These are phyloP conservation scores for Oopsacas minuta DNA, from an alignment of 37 sponge, comb jelly and placozoan species.

Conservation along the genomic window DNA sequence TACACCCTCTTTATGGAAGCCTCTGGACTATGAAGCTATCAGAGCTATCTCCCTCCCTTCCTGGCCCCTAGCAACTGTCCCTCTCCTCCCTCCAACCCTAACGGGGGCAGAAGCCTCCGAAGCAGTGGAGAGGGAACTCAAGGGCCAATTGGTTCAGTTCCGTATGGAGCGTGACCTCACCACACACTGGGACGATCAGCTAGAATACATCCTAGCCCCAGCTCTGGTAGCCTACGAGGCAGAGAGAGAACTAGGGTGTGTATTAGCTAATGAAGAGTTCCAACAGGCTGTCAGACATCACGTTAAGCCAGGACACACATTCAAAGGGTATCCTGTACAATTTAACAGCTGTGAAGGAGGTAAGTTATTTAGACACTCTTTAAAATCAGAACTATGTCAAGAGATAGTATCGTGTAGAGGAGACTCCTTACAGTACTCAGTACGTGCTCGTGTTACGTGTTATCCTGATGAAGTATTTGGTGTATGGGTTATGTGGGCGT, in stretches of 20 bases:
- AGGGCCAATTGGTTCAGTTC: slow-evolving; percentile 40
- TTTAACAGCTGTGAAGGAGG: slow-evolving; percentile 52
- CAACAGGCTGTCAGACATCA: slow-evolving; percentile 65
- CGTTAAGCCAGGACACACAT: slow-evolving; percentile 80
- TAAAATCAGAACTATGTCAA: slow-evolving; percentile 76
- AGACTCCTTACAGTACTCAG: slow-evolving; percentile 62
- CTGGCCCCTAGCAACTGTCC: slow-evolving; percentile 22
- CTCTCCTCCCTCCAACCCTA: not conserved
- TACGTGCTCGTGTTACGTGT: slow-evolving; percentile 51
- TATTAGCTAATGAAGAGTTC: slow-evolving; percentile 74
- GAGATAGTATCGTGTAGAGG: slow-evolving; percentile 82
- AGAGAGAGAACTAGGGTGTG: slow-evolving; percentile 59
- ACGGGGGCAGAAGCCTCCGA: slow-evolving; percentile 14
- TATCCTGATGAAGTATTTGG: slow-evolving; percentile 84
- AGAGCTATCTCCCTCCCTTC: slow-evolving; percentile 31
- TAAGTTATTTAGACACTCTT: slow-evolving; percentile 53
- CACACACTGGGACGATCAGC: slow-evolving; percentile 75
- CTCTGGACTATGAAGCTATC: slow-evolving; percentile 72
- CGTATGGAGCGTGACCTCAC: slow-evolving; percentile 60
- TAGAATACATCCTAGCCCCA: slow-evolving; percentile 65
- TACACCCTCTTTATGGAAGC: slow-evolving; percentile 70
- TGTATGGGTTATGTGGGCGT: slow-evolving; percentile 96
- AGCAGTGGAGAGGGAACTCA: slow-evolving; percentile 58
- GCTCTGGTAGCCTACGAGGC: slow-evolving; percentile 84
- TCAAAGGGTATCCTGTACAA: slow-evolving; percentile 94